Base-by-base conservation (phyloP, 2,888 invertebrate species). In the Sarcophaga carnaria region DNA sequence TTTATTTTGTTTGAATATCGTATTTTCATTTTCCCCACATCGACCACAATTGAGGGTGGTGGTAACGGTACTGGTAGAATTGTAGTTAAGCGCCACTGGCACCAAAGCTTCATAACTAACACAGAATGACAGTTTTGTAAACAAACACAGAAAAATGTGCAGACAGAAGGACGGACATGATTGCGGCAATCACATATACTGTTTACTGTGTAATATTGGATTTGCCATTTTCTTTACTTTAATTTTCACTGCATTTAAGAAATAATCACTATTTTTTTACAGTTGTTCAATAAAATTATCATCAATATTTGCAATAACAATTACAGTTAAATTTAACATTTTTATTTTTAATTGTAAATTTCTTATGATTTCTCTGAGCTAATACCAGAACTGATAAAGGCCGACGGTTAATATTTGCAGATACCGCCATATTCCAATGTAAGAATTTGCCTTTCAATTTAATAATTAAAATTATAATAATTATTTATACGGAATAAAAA, bases 251-350 rank as follows among this genome's bases (percentile, higher is more conserved):
- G 37, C 17, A 66, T 47, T 59, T 37, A 37, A 54, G 4, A 64
- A 20, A 54, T 27, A 37, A 72, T 89, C 89, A 89, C 89, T 90
- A 88, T 88, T 59, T 37, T 37, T 37, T 1, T 45, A 71, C 54
- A 37, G 91, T 91, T 91, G 90, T 89, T 83, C 88, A 90, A 92
- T 91, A 92, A 89, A 88, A 37, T 8, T 8, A 90, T 90, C 88
- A 47, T 66, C 88, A 89, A 89, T 89, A 89, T 88, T 87, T 82
- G 90, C 91, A 90, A 91, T 90, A 91, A 91, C 89, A 91, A 88
- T 90, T 89, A 89, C 90, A 88, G 90, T 90, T 89, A 71, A 20
- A 54, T 89, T 90, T 64, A 66, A 17, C 25, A 67, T 66, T 49
- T 70, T n/a, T 66, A 64, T 71, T 37, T 17, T 64, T 76, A 71